A percentile compares a stretch with the other conserved stretches of the same genome.
Evolutionary conservation across 2,113 vertebrate genomes (phyloP).

Genomic region (Equus quagga): DNA sequence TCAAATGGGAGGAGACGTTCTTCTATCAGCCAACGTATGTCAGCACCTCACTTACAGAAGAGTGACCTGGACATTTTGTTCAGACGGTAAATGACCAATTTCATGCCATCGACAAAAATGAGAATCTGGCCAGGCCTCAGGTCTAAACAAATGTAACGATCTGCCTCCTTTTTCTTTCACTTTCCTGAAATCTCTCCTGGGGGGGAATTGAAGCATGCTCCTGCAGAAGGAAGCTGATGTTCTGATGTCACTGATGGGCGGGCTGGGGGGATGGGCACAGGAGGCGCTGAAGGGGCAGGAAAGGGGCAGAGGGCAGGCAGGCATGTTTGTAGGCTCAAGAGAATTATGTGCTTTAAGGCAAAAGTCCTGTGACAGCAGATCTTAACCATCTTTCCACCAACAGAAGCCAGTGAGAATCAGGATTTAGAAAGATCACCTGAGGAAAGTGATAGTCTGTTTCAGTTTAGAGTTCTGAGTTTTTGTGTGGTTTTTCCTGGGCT

Average conservation of each 20-base stretch:
- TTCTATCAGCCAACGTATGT: fast-evolving
- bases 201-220: neutral
- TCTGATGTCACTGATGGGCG: fast-evolving
- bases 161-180: neutral
- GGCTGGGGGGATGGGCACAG: fast-evolving
- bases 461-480: neutral
- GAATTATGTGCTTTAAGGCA: fast-evolving
- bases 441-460: neutral
- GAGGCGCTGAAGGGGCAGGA: fast-evolving
- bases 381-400: neutral
- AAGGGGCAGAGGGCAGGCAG: fast-evolving
- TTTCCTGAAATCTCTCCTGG: neutral
- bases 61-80: neutral
- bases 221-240: neutral
- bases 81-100: too few relatives aligned
- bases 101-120: fast-evolving
- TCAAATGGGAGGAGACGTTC: fast-evolving
- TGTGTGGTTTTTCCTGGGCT: neutral
- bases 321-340: fast-evolving
- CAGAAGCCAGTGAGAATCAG: too few relatives aligned
- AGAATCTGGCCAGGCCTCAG: neutral
- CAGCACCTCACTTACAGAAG: neutral
- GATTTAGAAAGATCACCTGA: too few relatives aligned
- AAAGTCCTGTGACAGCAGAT: fast-evolving
- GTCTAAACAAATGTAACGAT: fast-evolving